Evolutionary conservation across 2,888 invertebrate genomes (phyloP).

Genomic region (Drosophila subquinaria): DNA sequence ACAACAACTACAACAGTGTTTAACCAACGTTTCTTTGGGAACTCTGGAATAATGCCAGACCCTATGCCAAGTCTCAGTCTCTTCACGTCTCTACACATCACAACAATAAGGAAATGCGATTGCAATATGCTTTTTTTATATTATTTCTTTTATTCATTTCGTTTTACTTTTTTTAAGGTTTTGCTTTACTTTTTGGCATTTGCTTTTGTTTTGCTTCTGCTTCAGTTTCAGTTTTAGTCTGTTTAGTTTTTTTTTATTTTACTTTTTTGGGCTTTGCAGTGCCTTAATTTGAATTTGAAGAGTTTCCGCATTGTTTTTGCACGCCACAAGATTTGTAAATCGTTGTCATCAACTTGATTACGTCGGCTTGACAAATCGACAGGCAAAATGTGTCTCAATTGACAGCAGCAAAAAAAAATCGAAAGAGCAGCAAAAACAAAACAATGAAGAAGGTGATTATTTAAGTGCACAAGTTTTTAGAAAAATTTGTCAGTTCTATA

Average conservation of each 20-base stretch:
- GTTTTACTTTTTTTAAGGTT: slow-evolving; percentile 44
- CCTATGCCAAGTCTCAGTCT: slow-evolving; percentile 14
- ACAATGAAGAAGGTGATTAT: slow-evolving; percentile 2
- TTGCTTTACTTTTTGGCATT: slow-evolving; percentile 50
- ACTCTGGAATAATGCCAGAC: slow-evolving; percentile 23
- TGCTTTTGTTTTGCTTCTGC: slow-evolving; percentile 47
- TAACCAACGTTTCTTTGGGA: slow-evolving; percentile 31
- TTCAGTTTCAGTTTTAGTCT: slow-evolving; percentile 24
- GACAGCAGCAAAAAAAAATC: slow-evolving; percentile 5
- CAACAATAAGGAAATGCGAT: slow-evolving; percentile 72
- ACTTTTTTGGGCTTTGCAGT: slow-evolving; percentile 47
- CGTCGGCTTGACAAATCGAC: slow-evolving; percentile 34
- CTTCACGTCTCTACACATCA: slow-evolving; percentile 26
- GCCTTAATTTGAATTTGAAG: slow-evolving; percentile 76
- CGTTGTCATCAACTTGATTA: slow-evolving; percentile 57
- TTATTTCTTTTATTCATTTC: slow-evolving; percentile 45
- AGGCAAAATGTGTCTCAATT: slow-evolving; percentile 24
- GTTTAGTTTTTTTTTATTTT: slow-evolving; percentile 33
- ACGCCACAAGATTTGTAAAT: slow-evolving; percentile 52
- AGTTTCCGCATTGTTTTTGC: slow-evolving; percentile 70
- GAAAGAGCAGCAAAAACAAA: background rate
- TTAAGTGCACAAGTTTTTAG: background rate
- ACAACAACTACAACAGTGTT: slow-evolving; percentile 13
- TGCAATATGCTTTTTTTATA: slow-evolving; percentile 54
- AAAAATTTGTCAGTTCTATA: background rate